Conservation (phyloP, 2,797 vertebrate genomes). For the Pagetopsis macropterus region DNA sequence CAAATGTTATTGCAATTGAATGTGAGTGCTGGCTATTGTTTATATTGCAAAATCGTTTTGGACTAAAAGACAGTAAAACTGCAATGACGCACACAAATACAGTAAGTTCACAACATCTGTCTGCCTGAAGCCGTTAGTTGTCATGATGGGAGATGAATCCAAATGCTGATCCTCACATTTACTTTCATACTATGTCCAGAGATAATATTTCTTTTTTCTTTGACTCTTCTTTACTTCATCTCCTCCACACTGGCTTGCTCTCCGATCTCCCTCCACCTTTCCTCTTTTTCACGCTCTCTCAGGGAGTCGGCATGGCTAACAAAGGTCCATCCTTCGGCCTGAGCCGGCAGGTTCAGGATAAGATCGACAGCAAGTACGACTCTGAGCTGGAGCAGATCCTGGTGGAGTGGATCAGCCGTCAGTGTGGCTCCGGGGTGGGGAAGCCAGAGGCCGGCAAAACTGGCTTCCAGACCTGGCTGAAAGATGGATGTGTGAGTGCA, state of each 20-base stretch:
- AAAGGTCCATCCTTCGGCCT: conserved; percentile 94
- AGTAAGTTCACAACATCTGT: neutral
- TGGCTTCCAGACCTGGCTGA: conserved; percentile 97
- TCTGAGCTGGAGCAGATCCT: conserved; percentile 92
- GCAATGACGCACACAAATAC: neutral
- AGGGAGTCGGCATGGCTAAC: conserved; percentile 91
- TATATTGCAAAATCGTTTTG: neutral
- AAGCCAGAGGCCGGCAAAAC: conserved; percentile 89
- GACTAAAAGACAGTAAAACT: neutral
- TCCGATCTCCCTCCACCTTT: neutral
- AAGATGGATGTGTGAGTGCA: conserved; percentile 92
- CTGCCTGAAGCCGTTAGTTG: neutral
- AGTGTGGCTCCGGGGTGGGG: conserved; percentile 87
- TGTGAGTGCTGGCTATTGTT: conserved; percentile 4
- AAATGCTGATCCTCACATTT: neutral
- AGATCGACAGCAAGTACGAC: conserved; percentile 98
- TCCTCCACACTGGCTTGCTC: neutral
- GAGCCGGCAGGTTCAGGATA: conserved; percentile 95
- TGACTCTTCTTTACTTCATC: neutral
- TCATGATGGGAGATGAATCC: neutral
- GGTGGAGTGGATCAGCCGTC: conserved; percentile 92
- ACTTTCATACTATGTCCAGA: neutral
- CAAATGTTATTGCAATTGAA: neutral
- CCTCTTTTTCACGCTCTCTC: conserved; percentile 17
- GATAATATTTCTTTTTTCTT: neutral